phyloP scores from a whole-genome alignment of 2,113 vertebrate genomes.

The Galemys pyrenaicus region DNA sequence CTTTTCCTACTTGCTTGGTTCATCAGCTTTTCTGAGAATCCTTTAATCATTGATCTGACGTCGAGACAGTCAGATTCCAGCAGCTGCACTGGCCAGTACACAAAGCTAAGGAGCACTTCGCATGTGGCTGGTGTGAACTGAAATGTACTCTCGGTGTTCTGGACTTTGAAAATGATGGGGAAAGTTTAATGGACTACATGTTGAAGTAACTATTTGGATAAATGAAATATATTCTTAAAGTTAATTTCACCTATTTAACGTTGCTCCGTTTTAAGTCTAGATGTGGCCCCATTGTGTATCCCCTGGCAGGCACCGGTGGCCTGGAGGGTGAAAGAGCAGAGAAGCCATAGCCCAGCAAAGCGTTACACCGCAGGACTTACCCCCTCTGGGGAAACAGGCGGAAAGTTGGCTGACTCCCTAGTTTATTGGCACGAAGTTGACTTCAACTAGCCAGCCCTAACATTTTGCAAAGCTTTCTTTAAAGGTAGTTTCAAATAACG shows the following conservation, averaged over 20 bases:
- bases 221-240: neutral
- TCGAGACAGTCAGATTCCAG: neutral
- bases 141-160: neutral
- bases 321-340: neutral
- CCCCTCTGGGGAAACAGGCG: fast-evolving
- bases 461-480: neutral
- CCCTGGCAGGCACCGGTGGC: neutral
- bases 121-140: neutral
- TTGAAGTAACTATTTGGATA: constrained; percentile 3
- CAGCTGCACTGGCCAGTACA: neutral
- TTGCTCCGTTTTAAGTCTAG: neutral
- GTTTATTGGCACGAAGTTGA: neutral
- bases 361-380: neutral
- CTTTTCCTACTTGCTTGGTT: neutral
- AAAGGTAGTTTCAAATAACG: neutral
- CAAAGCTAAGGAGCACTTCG: neutral
- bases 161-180: neutral
- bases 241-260: neutral
- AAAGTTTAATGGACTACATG: neutral
- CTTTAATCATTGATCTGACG: neutral
- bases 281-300: neutral
- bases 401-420: neutral
- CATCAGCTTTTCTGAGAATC: neutral
- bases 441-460: neutral
- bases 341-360: neutral